Percentiles rank a stretch among this genome's conserved stretches.
Conservation (phyloP, 1,140 invertebrate species). For the Aphis gossypii region DNA sequence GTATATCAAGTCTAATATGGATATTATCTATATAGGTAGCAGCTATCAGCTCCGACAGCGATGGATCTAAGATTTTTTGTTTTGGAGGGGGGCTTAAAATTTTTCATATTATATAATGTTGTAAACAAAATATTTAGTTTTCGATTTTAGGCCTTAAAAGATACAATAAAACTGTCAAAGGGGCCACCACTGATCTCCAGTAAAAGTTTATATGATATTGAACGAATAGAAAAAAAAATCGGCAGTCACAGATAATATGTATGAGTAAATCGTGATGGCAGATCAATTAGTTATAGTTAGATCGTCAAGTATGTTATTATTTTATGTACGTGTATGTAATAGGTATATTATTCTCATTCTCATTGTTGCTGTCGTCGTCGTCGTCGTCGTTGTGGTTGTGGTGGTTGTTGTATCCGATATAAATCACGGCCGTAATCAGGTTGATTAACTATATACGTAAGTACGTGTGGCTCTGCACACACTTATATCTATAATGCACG, state of each 20-base stretch:
- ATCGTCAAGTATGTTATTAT: background rate
- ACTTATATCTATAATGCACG: background rate
- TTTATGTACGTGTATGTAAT: background rate
- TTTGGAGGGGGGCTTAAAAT: too few relatives aligned
- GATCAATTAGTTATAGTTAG: background rate
- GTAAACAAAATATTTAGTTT: too few relatives aligned
- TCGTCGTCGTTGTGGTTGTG: background rate
- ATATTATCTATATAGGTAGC: background rate
- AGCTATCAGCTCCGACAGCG: too few relatives aligned
- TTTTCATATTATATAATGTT: too few relatives aligned
- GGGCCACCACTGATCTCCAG: too few relatives aligned
- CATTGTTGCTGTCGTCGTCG: background rate
- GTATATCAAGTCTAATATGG: too few relatives aligned
- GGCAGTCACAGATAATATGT: background rate
- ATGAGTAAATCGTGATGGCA: background rate
- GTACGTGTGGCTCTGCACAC: background rate
- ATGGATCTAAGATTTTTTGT: too few relatives aligned
- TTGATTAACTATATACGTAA: background rate
- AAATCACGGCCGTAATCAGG: background rate
- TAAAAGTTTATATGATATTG: too few relatives aligned
- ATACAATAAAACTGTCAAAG: too few relatives aligned
- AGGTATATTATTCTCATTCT: background rate
- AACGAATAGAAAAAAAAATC: background rate
- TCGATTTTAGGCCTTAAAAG: too few relatives aligned
- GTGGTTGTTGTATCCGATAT: background rate